These are phyloP conservation scores for Salmo trutta DNA, from an alignment of 2,797 vertebrate species.

Conservation along the genomic window DNA sequence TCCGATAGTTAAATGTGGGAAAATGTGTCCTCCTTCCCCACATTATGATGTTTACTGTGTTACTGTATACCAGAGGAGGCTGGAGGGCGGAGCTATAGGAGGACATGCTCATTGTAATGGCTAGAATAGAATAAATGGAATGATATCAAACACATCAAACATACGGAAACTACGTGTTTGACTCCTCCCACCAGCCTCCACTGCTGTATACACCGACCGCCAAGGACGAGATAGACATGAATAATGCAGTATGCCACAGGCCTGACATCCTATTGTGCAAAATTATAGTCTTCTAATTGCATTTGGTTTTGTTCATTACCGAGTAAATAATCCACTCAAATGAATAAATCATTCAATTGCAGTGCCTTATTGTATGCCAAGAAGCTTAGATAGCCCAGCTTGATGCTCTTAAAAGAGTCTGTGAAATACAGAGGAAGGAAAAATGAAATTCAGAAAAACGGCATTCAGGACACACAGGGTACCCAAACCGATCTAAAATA, in stretches of 20 bases:
- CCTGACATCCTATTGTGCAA: slow-evolving; percentile 27
- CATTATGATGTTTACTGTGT: slow-evolving; percentile 36
- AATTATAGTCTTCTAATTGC: slow-evolving; percentile 41
- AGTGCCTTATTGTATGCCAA: slow-evolving; percentile 61
- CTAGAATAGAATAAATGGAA: too few species aligned
- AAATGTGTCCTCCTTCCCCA: slow-evolving; percentile 37
- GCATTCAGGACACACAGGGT: too few species aligned
- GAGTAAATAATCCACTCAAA: slow-evolving; percentile 39
- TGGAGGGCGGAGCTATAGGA: too few species aligned
- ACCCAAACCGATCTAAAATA: neutral
- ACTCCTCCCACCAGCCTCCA: too few species aligned
- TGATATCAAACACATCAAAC: too few species aligned
- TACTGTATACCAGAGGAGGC: neutral
- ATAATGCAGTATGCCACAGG: slow-evolving; percentile 43
- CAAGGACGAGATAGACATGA: slow-evolving; percentile 34
- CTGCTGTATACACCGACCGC: neutral
- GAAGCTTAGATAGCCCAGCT: slow-evolving; percentile 39
- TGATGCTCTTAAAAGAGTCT: slow-evolving; percentile 10
- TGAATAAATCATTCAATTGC: slow-evolving; percentile 53
- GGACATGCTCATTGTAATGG: too few species aligned
- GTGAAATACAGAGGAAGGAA: slow-evolving; percentile 29
- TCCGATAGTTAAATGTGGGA: slow-evolving; percentile 23
- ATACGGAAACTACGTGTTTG: too few species aligned
- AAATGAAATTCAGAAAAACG: neutral
- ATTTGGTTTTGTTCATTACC: slow-evolving; percentile 54